Base-by-base conservation (phyloP, 2,888 invertebrate species). In the Mechanitis mazaeus region DNA sequence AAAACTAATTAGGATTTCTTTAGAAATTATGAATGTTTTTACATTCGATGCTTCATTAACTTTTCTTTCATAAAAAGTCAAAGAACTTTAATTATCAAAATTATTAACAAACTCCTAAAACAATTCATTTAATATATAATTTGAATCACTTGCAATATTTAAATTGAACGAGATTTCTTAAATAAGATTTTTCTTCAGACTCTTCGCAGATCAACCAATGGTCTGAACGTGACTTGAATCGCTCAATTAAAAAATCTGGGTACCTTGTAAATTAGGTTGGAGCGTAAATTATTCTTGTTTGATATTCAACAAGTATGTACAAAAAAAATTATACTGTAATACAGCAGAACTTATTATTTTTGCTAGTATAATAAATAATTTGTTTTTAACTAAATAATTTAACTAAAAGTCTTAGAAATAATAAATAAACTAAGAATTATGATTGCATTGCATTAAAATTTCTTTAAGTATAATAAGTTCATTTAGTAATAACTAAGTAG, bases 121-220 rank as follows among this genome's bases (percentile, higher is more conserved):
- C 3, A 9, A 42, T 9, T 9, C 3, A 42, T 42, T 3, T 5
- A 9, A 42, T 42, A 1, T 42, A 3, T 42, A 42, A 42, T 42
- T 11, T 9, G 31, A 50, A 50, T 31, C 31, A 31, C 31, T 9
- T 31, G 31, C 9, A 50, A 31, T 31, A 50, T 50, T 28, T 50
- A 50, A 50, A 31, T 50, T 2, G 31, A 50, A 31, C 3, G n/a
- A 2, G 3, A n/a, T 50, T 47, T 50, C n/a, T 31, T 31, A 31
- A 31, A 31, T 9, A 50, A 50, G 7, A 2, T 11, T 31, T n/a
- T 74, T 77, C 72, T 72, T 69, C 69, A 71, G 73, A 74, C 75
- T 75, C 79, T 80, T 80, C 77, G 77, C 78, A 78, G 83, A 81
- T 80, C 81, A 81, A 78, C 77, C 82, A 81, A 82, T 83, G 81